Conservation (phyloP, 1,140 invertebrate genomes). For the Drosophila melanogaster region DNA sequence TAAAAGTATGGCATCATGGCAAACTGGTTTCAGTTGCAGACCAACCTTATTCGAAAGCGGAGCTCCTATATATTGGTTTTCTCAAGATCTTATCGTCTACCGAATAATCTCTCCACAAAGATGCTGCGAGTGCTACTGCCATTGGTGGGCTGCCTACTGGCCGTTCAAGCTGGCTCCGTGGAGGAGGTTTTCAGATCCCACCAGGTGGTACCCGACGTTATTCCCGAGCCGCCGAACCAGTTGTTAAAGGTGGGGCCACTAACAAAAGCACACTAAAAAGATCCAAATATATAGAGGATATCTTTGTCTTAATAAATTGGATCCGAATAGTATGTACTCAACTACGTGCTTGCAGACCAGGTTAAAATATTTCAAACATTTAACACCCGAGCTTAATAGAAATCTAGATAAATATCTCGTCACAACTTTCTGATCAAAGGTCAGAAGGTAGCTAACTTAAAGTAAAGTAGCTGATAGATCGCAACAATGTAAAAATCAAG, state of each 20-base stretch:
- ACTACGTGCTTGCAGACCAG: too few species aligned
- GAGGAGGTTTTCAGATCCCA: conserved; percentile 43
- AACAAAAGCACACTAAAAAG: neutral
- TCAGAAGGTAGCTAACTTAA: too few species aligned
- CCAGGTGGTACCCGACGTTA: conserved; percentile 71
- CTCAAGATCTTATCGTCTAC: neutral
- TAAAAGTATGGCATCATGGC: conserved; percentile 35
- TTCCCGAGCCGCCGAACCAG: conserved; percentile 51
- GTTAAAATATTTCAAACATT: neutral
- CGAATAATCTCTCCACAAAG: conserved; percentile 1
- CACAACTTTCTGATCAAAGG: conserved; percentile 4
- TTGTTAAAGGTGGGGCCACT: conserved; percentile 62
- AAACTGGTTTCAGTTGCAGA: conserved; percentile 65
- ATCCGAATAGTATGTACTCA: too few species aligned
- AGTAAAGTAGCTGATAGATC: too few species aligned
- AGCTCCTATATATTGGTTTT: conserved; percentile 3
- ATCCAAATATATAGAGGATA: neutral
- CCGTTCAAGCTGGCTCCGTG: conserved; percentile 30
- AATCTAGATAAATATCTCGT: neutral
- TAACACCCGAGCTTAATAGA: neutral
- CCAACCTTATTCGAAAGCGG: conserved; percentile 25
- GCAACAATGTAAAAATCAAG: neutral
- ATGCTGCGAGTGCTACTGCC: conserved; percentile 44
- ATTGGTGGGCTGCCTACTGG: conserved; percentile 25
- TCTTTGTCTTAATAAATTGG: too few species aligned